Percentiles rank a stretch among this genome's conserved stretches.
Conservation (phyloP, 2,113 vertebrate species). For the Tetraodon nigroviridis region DNA sequence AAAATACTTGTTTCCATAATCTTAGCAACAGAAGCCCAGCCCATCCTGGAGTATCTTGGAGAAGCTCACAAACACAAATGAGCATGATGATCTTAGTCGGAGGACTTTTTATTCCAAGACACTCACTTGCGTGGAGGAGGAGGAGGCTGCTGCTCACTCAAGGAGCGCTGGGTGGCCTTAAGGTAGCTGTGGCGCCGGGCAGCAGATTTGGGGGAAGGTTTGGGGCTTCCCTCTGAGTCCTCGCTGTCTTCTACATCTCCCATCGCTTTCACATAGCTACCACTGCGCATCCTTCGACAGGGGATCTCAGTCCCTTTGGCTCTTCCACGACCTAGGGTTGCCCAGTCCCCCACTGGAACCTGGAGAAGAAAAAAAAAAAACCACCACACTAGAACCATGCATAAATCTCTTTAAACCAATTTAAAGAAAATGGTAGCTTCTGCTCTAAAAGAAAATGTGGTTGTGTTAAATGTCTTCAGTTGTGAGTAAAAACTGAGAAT, state of each 20-base stretch:
- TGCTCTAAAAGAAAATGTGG: background rate
- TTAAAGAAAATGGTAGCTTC: too few species aligned
- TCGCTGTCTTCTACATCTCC: constrained; percentile 88
- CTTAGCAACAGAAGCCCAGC: background rate
- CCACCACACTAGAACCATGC: background rate
- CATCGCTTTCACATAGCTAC: constrained; percentile 99
- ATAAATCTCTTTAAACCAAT: too few species aligned
- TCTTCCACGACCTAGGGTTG: constrained; percentile 78
- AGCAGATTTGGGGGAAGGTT: constrained; percentile 93
- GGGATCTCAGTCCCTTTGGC: constrained; percentile 81
- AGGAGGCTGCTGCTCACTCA: constrained; percentile 86
- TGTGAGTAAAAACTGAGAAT: background rate
- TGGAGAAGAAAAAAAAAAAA: constrained; percentile 60
- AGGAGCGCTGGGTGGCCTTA: constrained; percentile 95
- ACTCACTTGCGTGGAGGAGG: constrained; percentile 86
- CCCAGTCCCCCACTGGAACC: constrained; percentile 88
- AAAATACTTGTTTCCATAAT: background rate
- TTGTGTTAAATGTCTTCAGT: background rate
- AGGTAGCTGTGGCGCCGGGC: constrained; percentile 98
- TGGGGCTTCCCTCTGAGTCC: constrained; percentile 92
- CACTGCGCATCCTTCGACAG: constrained; percentile 95
- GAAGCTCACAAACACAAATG: constrained; percentile 21
- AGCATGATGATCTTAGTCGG: constrained; percentile 6
- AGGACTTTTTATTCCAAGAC: background rate
- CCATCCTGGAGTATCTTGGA: background rate